Evolutionary conservation across 2,888 invertebrate genomes (phyloP).

Genomic region (Cynaeus angustus): DNA sequence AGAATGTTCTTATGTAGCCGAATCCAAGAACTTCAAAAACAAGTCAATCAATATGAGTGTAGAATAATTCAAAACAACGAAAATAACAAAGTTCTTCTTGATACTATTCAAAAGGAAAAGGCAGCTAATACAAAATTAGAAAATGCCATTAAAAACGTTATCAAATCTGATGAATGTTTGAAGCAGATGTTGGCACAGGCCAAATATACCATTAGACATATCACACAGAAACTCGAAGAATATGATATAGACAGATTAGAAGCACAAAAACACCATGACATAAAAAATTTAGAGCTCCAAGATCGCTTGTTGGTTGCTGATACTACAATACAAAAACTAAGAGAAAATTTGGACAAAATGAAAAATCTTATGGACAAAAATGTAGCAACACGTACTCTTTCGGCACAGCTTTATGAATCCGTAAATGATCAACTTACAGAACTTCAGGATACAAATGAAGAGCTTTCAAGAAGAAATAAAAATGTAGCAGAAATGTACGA

Average conservation of each 20-base stretch:
- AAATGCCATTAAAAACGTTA: background rate
- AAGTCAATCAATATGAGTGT: constrained; percentile 16
- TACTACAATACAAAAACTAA: constrained; percentile 4
- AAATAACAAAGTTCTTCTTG: constrained; percentile 49
- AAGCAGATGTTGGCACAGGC: constrained; percentile 22
- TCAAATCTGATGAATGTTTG: constrained; percentile 1
- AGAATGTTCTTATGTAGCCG: constrained; percentile 59
- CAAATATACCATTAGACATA: constrained; percentile 12
- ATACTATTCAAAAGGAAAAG: constrained; percentile 6
- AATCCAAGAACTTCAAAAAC: constrained; percentile 55
- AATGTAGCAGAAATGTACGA: constrained; percentile 16
- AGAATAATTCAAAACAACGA: constrained; percentile 52
- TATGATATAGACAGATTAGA: constrained; percentile 25
- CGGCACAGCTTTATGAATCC: constrained; percentile 23
- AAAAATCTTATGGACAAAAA: constrained; percentile 29
- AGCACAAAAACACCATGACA: constrained; percentile 43
- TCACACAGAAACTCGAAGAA: constrained; percentile 24
- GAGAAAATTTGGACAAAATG: constrained; percentile 18
- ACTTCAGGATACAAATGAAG: constrained; percentile 15
- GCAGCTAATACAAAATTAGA: background rate
- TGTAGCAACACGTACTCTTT: background rate
- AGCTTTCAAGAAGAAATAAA: constrained; percentile 7
- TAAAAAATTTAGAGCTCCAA: constrained; percentile 17
- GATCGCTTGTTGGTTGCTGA: background rate
- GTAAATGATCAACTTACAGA: constrained; percentile 8